These are phyloP conservation scores for Microcebus murinus DNA, from an alignment of 2,113 vertebrate species.

Conservation along the genomic window DNA sequence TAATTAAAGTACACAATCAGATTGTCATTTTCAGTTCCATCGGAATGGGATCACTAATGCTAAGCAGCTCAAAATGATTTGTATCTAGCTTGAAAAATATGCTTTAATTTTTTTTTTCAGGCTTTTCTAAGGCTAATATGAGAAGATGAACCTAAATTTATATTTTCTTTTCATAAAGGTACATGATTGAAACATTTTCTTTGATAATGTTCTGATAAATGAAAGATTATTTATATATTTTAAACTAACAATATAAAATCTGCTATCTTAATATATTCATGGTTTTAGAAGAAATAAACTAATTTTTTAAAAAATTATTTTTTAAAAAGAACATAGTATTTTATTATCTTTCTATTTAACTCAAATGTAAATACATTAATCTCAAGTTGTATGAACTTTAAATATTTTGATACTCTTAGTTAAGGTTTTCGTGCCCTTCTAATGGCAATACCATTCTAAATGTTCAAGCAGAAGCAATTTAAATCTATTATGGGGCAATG, in stretches of 20 bases:
- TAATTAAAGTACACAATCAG: neutral
- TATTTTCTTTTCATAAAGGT: constrained; percentile 8
- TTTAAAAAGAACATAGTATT: neutral
- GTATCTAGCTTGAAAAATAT: neutral
- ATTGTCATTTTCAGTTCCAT: neutral
- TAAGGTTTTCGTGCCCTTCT: neutral
- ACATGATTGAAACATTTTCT: neutral
- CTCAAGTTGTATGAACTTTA: constrained; percentile 7
- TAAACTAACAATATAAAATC: neutral
- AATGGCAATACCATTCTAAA: neutral
- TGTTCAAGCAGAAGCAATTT: neutral
- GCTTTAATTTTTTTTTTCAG: neutral
- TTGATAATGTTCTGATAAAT: constrained; percentile 10
- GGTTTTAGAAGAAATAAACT: constrained; percentile 5
- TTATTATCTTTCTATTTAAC: neutral
- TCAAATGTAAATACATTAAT: neutral
- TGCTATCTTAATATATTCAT: neutral
- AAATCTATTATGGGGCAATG: neutral
- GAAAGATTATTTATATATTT: constrained; percentile 12
- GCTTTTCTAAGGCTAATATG: neutral
- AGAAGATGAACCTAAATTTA: constrained; percentile 39
- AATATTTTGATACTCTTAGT: neutral
- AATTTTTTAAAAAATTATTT: neutral
- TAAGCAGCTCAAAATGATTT: neutral
- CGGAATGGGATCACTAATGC: neutral